Percentiles rank a stretch among this genome's conserved stretches.
These are phyloP conservation scores for Lacerta viridis DNA, from an alignment of 2,797 vertebrate species.

Conservation along the genomic window DNA sequence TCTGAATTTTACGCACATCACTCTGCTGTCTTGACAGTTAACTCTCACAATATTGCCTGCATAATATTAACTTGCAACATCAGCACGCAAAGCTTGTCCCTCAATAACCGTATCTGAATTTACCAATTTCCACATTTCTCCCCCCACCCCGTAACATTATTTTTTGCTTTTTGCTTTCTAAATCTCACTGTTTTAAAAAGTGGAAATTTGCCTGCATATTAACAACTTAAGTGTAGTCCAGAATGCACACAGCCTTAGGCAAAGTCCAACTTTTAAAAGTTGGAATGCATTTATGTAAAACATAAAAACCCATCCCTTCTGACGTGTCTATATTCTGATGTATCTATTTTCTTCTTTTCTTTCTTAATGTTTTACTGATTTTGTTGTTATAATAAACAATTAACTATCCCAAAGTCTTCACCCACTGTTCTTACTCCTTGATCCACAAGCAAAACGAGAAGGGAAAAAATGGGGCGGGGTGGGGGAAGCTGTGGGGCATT, in stretches of 20 bases:
- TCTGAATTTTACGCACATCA: accelerated
- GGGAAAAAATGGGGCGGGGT: background rate
- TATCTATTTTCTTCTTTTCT: background rate
- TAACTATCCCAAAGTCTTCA: background rate
- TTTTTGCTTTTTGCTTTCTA: background rate
- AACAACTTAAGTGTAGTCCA: background rate
- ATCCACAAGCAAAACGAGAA: background rate
- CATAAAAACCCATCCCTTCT: background rate
- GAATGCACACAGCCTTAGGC: background rate
- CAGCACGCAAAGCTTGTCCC: background rate
- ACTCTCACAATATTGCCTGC: background rate
- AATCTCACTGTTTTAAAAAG: accelerated
- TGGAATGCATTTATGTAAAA: background rate
- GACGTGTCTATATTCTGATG: background rate
- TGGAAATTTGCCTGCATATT: background rate
- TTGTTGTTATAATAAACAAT: background rate
- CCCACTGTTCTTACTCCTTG: background rate
- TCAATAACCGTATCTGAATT: background rate
- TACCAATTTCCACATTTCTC: background rate
- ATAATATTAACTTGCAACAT: background rate
- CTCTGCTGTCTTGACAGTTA: background rate
- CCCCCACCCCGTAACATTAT: background rate
- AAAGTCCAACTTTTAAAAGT: background rate
- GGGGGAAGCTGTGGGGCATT: background rate
- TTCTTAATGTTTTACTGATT: background rate